These are phyloP conservation scores for Prolemur simus DNA, from an alignment of 2,113 vertebrate species.

Conservation along the genomic window DNA sequence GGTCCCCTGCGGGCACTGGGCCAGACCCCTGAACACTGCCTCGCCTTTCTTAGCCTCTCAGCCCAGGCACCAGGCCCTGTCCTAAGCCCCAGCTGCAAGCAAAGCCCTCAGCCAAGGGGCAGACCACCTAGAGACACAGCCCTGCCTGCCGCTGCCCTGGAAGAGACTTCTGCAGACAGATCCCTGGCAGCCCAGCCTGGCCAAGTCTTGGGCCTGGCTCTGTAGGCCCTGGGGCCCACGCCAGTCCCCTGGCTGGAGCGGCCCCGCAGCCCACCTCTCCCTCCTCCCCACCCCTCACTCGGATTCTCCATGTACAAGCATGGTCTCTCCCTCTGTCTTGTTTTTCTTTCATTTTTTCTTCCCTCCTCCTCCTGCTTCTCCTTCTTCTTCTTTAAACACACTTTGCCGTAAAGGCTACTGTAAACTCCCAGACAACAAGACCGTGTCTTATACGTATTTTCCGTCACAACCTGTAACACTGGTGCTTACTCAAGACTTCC, in stretches of 20 bases:
- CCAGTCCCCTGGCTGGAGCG: not conserved
- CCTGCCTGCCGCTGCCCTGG: not conserved
- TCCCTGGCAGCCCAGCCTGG: not conserved
- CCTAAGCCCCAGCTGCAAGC: not conserved
- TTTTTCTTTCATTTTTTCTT: not conserved
- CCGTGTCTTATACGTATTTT: not conserved
- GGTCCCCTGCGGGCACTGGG: not conserved
- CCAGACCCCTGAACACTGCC: not conserved
- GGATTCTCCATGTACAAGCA: not conserved
- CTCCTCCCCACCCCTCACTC: not conserved
- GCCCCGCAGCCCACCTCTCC: accelerated
- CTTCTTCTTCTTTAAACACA: not conserved
- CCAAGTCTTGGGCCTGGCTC: no score
- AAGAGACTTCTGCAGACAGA: not conserved
- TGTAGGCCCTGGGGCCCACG: not conserved
- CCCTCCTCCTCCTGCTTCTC: not conserved
- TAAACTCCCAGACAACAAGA: not conserved
- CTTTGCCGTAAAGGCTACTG: not conserved
- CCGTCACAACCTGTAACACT: not conserved
- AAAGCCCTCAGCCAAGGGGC: not conserved
- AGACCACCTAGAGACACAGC: not conserved
- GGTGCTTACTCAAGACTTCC: not conserved
- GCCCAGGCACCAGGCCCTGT: not conserved
- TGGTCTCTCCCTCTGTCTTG: not conserved
- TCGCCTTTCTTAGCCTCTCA: not conserved